These are phyloP conservation scores for Kryphioiulus occultus DNA, from an alignment of 2,888 invertebrate genomes.

Conservation along the genomic window DNA sequence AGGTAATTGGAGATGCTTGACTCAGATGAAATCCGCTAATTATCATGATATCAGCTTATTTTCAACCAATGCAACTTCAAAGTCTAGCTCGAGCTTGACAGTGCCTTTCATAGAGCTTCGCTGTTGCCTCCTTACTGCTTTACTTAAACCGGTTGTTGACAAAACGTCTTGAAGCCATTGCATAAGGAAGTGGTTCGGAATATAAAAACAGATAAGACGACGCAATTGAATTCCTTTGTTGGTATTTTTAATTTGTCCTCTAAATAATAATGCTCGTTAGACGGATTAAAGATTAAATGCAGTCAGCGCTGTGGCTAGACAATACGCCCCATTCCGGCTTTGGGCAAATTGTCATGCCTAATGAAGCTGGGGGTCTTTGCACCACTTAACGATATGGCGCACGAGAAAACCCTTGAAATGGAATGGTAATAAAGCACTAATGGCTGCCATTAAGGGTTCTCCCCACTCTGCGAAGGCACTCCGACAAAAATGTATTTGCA, in stretches of 20 bases:
- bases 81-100: too few species aligned
- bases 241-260: neutral
- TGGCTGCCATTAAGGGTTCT: neutral
- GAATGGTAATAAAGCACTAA: slow-evolving; percentile 26
- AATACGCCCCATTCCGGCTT: neutral
- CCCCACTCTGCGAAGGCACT: neutral
- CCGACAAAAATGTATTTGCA: neutral
- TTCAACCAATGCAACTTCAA: too few species aligned
- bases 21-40: too few species aligned
- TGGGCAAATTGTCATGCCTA: neutral
- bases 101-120: too few species aligned
- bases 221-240: neutral
- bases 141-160: neutral
- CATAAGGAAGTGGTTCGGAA: neutral
- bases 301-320: neutral
- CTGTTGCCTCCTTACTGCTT: too few species aligned
- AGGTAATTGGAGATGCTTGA: too few species aligned
- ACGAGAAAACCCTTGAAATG: slow-evolving; percentile 7
- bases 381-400: neutral
- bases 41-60: too few species aligned
- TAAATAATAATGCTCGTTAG: slow-evolving; percentile 17
- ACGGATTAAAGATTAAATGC: neutral
- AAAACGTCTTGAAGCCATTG: too few species aligned
- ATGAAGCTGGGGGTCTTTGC: neutral
- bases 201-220: neutral